These are phyloP conservation scores for Amblyraja radiata DNA, from an alignment of 2,797 vertebrate species.

Conservation along the genomic window DNA sequence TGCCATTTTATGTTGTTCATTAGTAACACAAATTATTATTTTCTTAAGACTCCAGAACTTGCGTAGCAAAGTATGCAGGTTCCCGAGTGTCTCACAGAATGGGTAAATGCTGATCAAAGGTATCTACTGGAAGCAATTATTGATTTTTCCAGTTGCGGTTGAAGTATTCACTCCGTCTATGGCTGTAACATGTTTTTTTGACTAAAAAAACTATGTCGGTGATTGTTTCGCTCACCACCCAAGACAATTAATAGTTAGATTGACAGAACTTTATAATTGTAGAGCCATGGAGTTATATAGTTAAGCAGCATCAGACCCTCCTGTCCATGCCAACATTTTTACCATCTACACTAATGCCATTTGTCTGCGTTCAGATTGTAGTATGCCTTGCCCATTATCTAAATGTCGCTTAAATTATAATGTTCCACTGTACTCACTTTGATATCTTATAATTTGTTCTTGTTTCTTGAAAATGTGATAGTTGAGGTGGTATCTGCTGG, in stretches of 20 bases:
- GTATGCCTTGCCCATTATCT: neutral
- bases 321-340: no score
- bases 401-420: neutral
- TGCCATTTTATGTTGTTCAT: neutral
- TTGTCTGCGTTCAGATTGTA: no score
- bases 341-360: no score
- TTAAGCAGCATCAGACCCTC: no score
- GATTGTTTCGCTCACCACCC: neutral
- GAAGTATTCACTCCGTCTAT: neutral
- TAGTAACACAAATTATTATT: neutral
- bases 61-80: neutral
- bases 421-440: neutral
- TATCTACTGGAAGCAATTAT: neutral
- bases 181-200: neutral
- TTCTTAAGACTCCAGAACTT: neutral
- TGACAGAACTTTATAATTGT: neutral
- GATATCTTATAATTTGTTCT: neutral
- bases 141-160: neutral
- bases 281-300: no score
- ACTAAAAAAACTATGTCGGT: neutral
- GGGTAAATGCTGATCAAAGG: neutral
- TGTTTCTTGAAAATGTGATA: conserved; percentile 23
- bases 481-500: conserved; percentile 71
- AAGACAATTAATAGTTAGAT: neutral
- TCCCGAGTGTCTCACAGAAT: neutral